Base-by-base conservation (phyloP, 2,888 invertebrate species). In the Esperia sulphurella region DNA sequence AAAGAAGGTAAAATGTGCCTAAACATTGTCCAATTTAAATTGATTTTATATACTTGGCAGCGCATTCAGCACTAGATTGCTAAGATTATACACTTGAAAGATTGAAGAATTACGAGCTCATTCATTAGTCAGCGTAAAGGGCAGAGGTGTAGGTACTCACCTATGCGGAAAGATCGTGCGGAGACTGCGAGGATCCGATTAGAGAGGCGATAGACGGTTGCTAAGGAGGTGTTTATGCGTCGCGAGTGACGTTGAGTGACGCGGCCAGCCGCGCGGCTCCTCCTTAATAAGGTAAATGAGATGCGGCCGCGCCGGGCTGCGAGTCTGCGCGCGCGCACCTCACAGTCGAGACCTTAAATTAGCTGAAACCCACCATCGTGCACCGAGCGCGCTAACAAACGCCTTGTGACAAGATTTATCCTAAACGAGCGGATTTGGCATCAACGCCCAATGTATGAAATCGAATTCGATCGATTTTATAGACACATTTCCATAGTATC, bases 281-380 rank as follows among this genome's bases (percentile, higher is more conserved):
- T 51, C 69, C 81, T 82, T 75, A 81, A 84, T 84, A 85, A 78
- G 84, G 85, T 77, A 84, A 83, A 84, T 81, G 80, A 83, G 82
- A 79, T 79, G 80, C 79, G 76, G 58, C 53, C 50, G 31, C 31
- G 31, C 31, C n/a, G 14, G 8, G 12, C 37, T 12, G 10, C 33
- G 37, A 35, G 41, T n/a, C 38, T 29, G 33, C 37, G 59, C 62
- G 54, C 55, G 55, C 63, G 54, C 51, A 53, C 54, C 56, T 60
- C 8, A 8, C 33, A 8, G 4, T 52, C 46, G n/a, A 10, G 48
- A 46, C 64, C 70, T 75, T 76, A 68, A 79, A 82, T 83, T 80
- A 80, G 71, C 74, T 58, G 65, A 42, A 37, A 14, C 35, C 59
- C 49, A 58, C 61, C 61, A 62, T 55, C 62, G 62, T 59, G 58